Evolutionary conservation across 2,113 vertebrate genomes (phyloP).

Genomic region (Burhinus oedicnemus): DNA sequence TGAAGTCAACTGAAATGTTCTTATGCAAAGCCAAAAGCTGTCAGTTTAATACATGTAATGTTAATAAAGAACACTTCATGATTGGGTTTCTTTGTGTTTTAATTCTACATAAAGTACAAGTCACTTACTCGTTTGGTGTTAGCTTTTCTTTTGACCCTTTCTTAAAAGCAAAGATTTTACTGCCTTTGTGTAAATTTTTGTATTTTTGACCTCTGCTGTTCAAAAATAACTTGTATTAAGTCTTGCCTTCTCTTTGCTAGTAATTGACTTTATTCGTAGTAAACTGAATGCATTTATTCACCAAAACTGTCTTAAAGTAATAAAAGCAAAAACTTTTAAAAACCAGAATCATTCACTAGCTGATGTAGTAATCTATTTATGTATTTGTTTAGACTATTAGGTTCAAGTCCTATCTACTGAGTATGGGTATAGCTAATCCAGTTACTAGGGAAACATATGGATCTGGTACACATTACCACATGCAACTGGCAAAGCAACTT

Average conservation of each 20-base stretch:
- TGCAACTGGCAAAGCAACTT: slow-evolving; percentile 94
- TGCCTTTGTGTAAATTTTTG: not conserved
- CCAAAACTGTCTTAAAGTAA: not conserved
- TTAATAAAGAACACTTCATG: not conserved
- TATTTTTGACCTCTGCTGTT: not conserved
- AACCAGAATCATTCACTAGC: not conserved
- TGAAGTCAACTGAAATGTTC: not conserved
- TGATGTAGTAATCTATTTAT: not conserved
- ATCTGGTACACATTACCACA: slow-evolving; percentile 95
- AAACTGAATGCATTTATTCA: not conserved
- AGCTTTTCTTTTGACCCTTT: not conserved
- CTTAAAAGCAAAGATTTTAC: not conserved
- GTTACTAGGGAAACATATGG: slow-evolving; percentile 94
- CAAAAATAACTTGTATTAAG: not conserved
- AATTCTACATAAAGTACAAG: not conserved
- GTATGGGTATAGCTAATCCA: slow-evolving; percentile 97
- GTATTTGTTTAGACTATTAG: slow-evolving; percentile 85
- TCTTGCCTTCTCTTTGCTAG: not conserved
- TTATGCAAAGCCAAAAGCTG: not conserved
- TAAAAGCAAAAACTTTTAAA: not conserved
- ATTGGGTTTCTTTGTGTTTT: not conserved
- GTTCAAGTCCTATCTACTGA: slow-evolving; percentile 96
- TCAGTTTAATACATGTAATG: not conserved
- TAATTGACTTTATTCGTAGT: not conserved
- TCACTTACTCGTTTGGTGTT: not conserved